Evolutionary conservation across 2,113 vertebrate species (phyloP), one percentile per base, ranked within the genome.

Genomic region (Burhinus oedicnemus): DNA sequence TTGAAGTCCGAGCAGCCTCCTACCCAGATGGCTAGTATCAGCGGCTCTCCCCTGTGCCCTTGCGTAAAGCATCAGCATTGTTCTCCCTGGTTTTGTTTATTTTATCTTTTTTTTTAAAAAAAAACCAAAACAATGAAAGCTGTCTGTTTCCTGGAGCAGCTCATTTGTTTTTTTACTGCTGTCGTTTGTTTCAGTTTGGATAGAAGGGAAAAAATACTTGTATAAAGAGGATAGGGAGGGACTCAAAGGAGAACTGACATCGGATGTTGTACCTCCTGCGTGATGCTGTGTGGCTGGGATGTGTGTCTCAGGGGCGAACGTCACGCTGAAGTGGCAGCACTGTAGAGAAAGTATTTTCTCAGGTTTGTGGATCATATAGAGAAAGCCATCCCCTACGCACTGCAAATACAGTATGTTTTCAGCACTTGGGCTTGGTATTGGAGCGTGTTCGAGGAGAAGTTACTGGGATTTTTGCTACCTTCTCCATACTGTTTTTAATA

Each of bases 21-120:
- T 91, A 54, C 72, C 92, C 92, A 95, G 93, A 87, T 96, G 91
- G 94, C 90, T 25, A 2, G 27, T 79, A 61, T 58, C 87, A 68
- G 77, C 47, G 5, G 69, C 87, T 91, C 57, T 90, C 44, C 78
- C 49, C 34, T 52, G 60, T 6, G 5, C 32, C 57, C 34, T 82
- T 18, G 4, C 44, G n/a, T 47, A 51, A 61, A 65, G 87, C 70
- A 76, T 34, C 52, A 75, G 20, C 60, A 42, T 93, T 19, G 0
- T 52, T 91, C 61, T 82, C 74, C 82, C 87, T 87, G 44, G 12
- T 0, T 82, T 81, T 77, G 62, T 87, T 95, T 87, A 38, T 70
- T 74, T 80, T 32, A 40, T 65, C 54, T 60, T 60, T 19, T 54
- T 44, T 34, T 13, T 44, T 15, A 44, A 44, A 6, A 34, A 52